A percentile compares a stretch with the other conserved stretches of the same genome.
Evolutionary conservation across 2,113 vertebrate species (phyloP).

Genomic region (Oriolus oriolus): DNA sequence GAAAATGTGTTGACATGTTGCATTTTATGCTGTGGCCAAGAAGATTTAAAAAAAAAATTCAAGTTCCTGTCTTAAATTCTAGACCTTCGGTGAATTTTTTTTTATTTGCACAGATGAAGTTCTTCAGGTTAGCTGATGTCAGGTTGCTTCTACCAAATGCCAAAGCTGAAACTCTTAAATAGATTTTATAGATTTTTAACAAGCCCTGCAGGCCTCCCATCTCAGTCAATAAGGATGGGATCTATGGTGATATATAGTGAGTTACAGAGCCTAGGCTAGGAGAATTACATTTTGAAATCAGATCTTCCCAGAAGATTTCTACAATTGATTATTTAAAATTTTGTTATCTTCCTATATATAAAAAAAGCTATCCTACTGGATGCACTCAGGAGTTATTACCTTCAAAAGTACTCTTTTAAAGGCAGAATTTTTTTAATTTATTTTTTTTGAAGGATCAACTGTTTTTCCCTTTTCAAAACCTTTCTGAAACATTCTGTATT

Average conservation of each 20-base stretch:
- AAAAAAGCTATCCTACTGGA: neutral
- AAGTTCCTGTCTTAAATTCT: neutral
- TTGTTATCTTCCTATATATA: neutral
- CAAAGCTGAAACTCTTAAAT: neutral
- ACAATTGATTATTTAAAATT: constrained; percentile 25
- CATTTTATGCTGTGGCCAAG: neutral
- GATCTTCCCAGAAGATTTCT: neutral
- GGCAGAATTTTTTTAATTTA: neutral
- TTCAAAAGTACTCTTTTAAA: neutral
- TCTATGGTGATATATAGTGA: constrained; percentile 13
- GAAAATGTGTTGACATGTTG: neutral
- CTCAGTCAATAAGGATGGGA: constrained; percentile 4
- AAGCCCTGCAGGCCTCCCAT: neutral
- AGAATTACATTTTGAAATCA: constrained; percentile 25
- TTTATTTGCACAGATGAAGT: neutral
- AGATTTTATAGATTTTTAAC: constrained; percentile 4
- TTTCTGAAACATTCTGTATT: neutral
- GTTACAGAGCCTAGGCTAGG: neutral
- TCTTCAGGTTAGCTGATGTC: neutral
- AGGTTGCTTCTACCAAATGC: neutral
- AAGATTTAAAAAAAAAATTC: neutral
- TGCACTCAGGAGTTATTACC: neutral
- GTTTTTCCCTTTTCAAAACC: neutral
- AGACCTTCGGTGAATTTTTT: neutral
- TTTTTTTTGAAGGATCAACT: neutral